Percentiles rank a stretch among this genome's conserved stretches.
Conservation (phyloP, 2,888 invertebrate genomes). For the Phengaris arion region DNA sequence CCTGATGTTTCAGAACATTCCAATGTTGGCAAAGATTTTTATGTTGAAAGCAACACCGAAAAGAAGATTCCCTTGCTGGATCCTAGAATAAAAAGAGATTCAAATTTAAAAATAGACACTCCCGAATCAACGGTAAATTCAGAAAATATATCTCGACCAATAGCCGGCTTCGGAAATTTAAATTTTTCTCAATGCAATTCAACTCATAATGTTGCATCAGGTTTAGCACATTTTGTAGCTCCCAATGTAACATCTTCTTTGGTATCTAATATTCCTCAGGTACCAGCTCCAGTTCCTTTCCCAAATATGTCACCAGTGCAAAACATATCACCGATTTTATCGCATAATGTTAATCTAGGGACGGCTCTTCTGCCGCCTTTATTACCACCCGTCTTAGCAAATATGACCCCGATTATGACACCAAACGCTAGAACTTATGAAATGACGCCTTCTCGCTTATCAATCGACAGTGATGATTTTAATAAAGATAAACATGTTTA, state of each 20-base stretch:
- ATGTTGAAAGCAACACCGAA: constrained; percentile 31
- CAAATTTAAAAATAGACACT: constrained; percentile 43
- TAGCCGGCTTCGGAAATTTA: constrained; percentile 32
- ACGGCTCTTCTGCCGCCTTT: neutral
- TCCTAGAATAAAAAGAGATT: constrained; percentile 57
- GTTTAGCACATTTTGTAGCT: neutral
- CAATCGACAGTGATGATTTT: constrained; percentile 52
- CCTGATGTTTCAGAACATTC: constrained; percentile 10
- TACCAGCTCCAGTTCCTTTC: constrained; percentile 12
- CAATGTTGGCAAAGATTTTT: constrained; percentile 29
- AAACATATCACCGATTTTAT: neutral
- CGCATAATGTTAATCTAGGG: neutral
- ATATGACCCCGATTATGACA: constrained; percentile 35
- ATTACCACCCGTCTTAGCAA: constrained; percentile 23
- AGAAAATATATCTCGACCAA: constrained; percentile 44
- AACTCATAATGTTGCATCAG: neutral
- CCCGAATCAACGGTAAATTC: constrained; percentile 44
- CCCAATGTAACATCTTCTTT: constrained; percentile 11
- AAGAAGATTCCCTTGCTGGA: constrained; percentile 41
- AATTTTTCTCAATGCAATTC: neutral
- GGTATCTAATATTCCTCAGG: neutral
- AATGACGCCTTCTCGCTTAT: constrained; percentile 50
- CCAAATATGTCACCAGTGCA: constrained; percentile 5
- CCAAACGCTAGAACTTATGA: constrained; percentile 40
- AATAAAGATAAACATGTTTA: constrained; percentile 58